Conservation (phyloP, 2,113 vertebrate species). For the Camelus bactrianus region DNA sequence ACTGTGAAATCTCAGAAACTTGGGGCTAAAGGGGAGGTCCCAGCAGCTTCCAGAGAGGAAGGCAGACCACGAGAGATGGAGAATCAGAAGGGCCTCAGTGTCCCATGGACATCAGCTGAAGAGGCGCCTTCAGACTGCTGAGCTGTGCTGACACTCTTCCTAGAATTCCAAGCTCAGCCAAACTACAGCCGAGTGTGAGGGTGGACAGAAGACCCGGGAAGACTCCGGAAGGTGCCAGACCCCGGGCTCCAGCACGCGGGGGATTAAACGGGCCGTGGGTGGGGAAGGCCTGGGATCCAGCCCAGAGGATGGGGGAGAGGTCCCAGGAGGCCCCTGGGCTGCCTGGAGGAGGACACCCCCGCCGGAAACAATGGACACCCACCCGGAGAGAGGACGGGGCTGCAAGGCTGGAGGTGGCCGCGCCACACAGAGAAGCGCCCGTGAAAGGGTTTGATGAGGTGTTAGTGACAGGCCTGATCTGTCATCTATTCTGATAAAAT, state of each 20-base stretch:
- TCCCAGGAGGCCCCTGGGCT: background rate
- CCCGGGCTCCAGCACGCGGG: background rate
- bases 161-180: too few species aligned
- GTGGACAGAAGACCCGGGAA: background rate
- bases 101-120: fast-evolving
- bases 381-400: fast-evolving
- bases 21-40: background rate
- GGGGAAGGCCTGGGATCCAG: background rate
- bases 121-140: background rate
- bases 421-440: background rate
- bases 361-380: background rate
- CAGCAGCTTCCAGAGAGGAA: background rate
- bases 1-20: background rate
- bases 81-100: fast-evolving
- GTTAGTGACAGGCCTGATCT: background rate
- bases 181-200: fast-evolving
- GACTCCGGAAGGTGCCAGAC: background rate
- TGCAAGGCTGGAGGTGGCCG: background rate
- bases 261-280: fast-evolving
- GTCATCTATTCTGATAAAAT: background rate
- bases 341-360: background rate
- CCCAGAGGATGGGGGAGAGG: background rate
- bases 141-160: fast-evolving
- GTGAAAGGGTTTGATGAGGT: background rate
- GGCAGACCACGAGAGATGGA: background rate